phyloP scores from a whole-genome alignment of 2,113 vertebrate species.

The Pterocles burchelli region DNA sequence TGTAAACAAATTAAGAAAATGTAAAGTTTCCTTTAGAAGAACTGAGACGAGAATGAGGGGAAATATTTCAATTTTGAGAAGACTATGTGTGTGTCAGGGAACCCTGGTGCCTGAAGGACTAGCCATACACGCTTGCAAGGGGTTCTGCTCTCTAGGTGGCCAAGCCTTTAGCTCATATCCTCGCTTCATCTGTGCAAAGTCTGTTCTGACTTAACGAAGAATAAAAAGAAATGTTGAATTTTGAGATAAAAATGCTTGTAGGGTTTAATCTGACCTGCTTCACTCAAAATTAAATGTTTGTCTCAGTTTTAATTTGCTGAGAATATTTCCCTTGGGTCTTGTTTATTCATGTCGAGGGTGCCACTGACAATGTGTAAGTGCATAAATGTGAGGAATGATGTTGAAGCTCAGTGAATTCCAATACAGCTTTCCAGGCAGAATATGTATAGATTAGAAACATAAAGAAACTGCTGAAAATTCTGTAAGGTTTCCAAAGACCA shows the following conservation, averaged over 20 bases:
- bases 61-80: neutral
- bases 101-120: neutral
- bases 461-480: neutral
- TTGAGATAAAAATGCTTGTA: neutral
- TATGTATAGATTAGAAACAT: neutral
- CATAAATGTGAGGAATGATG: neutral
- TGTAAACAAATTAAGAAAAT: neutral
- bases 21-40: neutral
- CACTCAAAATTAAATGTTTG: neutral
- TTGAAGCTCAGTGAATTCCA: neutral
- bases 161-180: neutral
- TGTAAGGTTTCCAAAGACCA: neutral
- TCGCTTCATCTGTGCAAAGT: neutral
- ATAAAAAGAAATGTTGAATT: neutral
- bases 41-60: neutral
- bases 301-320: neutral
- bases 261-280: neutral
- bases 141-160: neutral
- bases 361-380: neutral
- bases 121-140: fast-evolving
- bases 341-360: neutral
- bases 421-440: neutral
- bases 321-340: neutral
- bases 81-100: neutral
- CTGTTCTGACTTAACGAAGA: neutral